phyloP scores from a whole-genome alignment of 92 coral and sea anemone species.

The Zoanthus sociatus region DNA sequence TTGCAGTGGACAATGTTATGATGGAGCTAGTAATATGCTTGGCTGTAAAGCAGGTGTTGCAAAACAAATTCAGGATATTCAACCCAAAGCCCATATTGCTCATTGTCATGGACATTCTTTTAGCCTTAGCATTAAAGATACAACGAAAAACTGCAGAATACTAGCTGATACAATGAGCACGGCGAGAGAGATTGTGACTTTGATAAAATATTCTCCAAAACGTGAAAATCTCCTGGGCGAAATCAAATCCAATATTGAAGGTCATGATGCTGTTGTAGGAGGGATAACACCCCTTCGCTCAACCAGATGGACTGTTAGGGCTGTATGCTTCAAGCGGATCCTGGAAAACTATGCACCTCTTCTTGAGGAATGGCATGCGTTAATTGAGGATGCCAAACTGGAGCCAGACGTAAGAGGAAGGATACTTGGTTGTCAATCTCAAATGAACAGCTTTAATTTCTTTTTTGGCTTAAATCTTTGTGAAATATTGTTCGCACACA shows the following conservation, averaged over 20 bases:
- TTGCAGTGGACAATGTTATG: slow-evolving; percentile 64
- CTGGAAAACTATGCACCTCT: slow-evolving; percentile 5
- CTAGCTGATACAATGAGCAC: slow-evolving; percentile 7
- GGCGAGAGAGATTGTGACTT: neutral
- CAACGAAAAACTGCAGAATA: slow-evolving; percentile 52
- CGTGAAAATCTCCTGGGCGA: neutral
- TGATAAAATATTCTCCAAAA: neutral
- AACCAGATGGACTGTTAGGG: neutral
- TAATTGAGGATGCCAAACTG: slow-evolving; percentile 37
- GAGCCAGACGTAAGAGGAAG: slow-evolving; percentile 20
- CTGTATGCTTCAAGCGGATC: slow-evolving; percentile 13
- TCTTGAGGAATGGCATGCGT: slow-evolving; percentile 19
- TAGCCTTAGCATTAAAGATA: slow-evolving; percentile 51
- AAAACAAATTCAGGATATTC: slow-evolving; percentile 42
- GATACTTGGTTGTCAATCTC: slow-evolving; percentile 30
- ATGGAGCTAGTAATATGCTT: slow-evolving; percentile 68
- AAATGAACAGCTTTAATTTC: slow-evolving; percentile 39
- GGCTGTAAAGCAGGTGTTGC: slow-evolving; percentile 30
- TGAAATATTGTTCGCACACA: slow-evolving; percentile 38
- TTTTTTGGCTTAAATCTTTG: slow-evolving; percentile 47
- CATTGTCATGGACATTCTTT: slow-evolving; percentile 56
- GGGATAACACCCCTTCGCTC: neutral
- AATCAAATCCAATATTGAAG: neutral
- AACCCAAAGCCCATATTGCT: slow-evolving; percentile 58
- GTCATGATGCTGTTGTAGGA: neutral